Evolutionary conservation across 2,797 vertebrate genomes (phyloP).

Genomic region (Ctenosaura bakeri): DNA sequence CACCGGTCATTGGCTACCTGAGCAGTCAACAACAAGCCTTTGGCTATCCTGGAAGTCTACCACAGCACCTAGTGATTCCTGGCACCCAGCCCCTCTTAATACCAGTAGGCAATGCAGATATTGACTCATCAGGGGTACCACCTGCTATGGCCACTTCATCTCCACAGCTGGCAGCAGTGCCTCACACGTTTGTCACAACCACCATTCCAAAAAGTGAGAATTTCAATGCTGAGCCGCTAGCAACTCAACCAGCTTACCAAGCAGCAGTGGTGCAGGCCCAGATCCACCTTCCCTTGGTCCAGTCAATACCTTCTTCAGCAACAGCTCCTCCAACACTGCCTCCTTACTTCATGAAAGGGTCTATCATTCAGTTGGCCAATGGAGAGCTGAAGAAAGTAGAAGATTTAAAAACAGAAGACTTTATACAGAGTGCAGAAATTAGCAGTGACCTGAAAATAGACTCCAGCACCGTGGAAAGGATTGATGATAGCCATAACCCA

Average conservation of each 20-base stretch:
- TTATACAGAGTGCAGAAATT: constrained; percentile 98
- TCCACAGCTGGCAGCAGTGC: constrained; percentile 88
- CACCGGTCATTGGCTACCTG: constrained; percentile 94
- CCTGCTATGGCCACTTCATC: constrained; percentile 87
- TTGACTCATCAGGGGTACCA: constrained; percentile 84
- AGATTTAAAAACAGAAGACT: constrained; percentile 98
- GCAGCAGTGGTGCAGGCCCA: constrained; percentile 92
- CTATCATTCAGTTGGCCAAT: constrained; percentile 97
- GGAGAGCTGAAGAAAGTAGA: constrained; percentile 98
- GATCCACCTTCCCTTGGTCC: constrained; percentile 92
- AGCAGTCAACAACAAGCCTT: constrained; percentile 92
- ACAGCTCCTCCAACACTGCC: constrained; percentile 89
- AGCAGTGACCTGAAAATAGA: constrained; percentile 98
- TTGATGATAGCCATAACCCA: constrained; percentile 90
- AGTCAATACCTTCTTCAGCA: constrained; percentile 81
- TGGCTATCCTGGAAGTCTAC: constrained; percentile 88
- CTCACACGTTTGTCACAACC: constrained; percentile 91
- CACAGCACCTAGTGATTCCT: constrained; percentile 95
- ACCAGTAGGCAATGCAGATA: constrained; percentile 88
- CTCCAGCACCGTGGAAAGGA: constrained; percentile 97
- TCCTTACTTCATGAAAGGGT: constrained; percentile 97
- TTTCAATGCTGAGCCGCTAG: constrained; percentile 83
- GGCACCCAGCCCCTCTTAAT: constrained; percentile 94
- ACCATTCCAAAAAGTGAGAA: constrained; percentile 89
- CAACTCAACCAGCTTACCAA: constrained; percentile 82